Conservation (phyloP, 2,113 vertebrate species). For the Nansenia antarctica region DNA sequence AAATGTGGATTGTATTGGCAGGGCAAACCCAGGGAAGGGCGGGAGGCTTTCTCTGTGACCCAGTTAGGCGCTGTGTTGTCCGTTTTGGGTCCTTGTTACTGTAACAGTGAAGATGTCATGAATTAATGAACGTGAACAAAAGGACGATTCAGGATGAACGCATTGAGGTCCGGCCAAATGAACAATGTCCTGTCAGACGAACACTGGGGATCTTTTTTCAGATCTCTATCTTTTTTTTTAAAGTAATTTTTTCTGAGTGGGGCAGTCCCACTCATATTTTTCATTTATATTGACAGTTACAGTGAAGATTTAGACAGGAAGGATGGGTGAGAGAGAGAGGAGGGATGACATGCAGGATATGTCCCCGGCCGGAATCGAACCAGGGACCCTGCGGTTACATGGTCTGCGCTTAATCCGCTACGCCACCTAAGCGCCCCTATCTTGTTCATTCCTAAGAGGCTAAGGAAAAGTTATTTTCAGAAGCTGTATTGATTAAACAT, state of each 20-base stretch:
- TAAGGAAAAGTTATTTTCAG: conserved; percentile 1
- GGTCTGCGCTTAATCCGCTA: too few species aligned
- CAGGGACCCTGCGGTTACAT: too few species aligned
- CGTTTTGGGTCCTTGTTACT: conserved; percentile 52
- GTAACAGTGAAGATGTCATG: conserved; percentile 52
- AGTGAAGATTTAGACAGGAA: neutral
- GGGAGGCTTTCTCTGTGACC: conserved; percentile 36
- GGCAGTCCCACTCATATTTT: too few species aligned
- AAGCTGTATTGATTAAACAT: neutral
- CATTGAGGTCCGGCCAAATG: conserved; percentile 7
- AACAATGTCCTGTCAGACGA: too few species aligned
- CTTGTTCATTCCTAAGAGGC: neutral
- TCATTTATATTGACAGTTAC: too few species aligned
- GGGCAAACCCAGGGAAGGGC: conserved; percentile 39
- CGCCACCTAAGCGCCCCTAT: too few species aligned
- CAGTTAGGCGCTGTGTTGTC: conserved; percentile 54
- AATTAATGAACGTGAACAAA: conserved; percentile 37
- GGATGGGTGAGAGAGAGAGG: too few species aligned
- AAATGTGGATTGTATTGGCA: conserved; percentile 50
- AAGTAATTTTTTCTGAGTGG: too few species aligned
- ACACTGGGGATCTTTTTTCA: conserved; percentile 3
- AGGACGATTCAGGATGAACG: conserved; percentile 7
- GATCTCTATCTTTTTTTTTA: conserved; percentile 7
- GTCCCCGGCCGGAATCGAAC: too few species aligned
- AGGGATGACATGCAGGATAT: too few species aligned